Evolutionary conservation across 2,113 vertebrate species (phyloP).

Genomic region (Empidonax traillii): DNA sequence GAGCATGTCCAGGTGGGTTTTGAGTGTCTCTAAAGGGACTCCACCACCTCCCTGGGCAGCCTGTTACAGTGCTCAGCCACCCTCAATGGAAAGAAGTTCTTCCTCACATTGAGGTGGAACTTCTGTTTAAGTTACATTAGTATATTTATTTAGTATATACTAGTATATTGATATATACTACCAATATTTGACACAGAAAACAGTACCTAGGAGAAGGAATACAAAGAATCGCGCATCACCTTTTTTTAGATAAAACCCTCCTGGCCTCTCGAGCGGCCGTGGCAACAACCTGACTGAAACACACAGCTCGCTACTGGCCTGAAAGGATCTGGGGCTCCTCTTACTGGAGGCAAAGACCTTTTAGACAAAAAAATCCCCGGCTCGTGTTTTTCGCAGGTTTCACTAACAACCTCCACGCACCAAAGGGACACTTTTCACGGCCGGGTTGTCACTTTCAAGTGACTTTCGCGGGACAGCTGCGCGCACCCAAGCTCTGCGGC

Average conservation of each 20-base stretch:
- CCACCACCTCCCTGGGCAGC: background rate
- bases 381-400: background rate
- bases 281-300: background rate
- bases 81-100: background rate
- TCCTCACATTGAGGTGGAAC: background rate
- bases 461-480: background rate
- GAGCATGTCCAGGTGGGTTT: background rate
- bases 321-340: background rate
- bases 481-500: background rate
- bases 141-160: background rate
- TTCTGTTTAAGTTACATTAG: background rate
- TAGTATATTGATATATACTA: background rate
- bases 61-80: background rate
- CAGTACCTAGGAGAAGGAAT: rapidly evolving
- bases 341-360: background rate
- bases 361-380: background rate
- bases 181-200: background rate
- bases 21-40: background rate
- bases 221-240: background rate
- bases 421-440: background rate
- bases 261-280: rapidly evolving
- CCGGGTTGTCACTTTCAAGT: rapidly evolving
- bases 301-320: background rate
- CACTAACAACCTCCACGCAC: rapidly evolving
- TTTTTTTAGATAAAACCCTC: background rate